Evolutionary conservation across 2,888 invertebrate genomes (phyloP), one percentile per base, ranked within the genome.

Genomic region (Vanessa cardui): DNA sequence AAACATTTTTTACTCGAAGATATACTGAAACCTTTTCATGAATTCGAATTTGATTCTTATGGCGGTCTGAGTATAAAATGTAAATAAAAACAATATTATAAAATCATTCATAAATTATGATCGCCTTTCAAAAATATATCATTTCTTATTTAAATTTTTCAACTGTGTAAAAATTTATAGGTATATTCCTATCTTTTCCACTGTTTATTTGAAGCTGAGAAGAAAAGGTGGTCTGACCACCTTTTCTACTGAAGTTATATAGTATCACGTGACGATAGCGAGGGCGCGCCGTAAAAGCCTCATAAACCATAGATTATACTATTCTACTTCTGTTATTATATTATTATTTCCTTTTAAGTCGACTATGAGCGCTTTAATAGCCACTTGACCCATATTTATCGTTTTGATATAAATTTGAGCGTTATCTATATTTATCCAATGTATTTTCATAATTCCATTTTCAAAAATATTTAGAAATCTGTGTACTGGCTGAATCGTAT

Each of bases 231-330:
- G n/a, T n/a, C 16, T 16, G 31, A 4, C 16, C 16, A 52, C 26
- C 2, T 54, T 26, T 31, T 31, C n/a, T 31, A 54, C 26, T 8
- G 26, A 31, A 54, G 3, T 16, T 7, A 2, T 6, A 6, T 26
- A 2, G 8, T 31, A 31, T 31, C 6, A 26, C 15, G 21, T 50
- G 50, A 12, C 6, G 26, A 31, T n/a, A 12, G 21, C 50, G n/a
- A 54, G 31, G 31, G 31, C 16, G 31, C 7, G 52, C 6, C 52
- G 16, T 54, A 31, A 54, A 31, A 54, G 16, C 31, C 16, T 54
- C 52, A n/a, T 54, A 54, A 54, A 26, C 52, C 16, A 54, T 54
- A 54, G 16, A 54, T 54, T 54, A 54, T 31, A 52, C 39, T 52
- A 49, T n/a, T 12, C 26, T 26, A 52, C 21, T 39, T 39, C 12